phyloP scores from a whole-genome alignment of 2,888 invertebrate species.

The Hydroisotoma schaefferi region DNA sequence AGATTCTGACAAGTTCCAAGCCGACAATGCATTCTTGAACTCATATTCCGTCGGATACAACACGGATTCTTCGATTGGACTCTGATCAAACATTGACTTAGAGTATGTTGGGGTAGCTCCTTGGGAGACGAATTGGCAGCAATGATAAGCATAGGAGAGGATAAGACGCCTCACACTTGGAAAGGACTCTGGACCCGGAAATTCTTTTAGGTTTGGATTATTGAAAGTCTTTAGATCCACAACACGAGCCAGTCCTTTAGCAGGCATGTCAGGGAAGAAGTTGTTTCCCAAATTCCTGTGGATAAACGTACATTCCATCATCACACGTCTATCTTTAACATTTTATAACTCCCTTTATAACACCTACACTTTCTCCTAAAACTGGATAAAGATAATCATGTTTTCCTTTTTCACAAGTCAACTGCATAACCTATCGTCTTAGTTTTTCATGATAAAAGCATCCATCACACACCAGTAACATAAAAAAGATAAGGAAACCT shows the following conservation, averaged over 20 bases:
- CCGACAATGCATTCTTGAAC: conserved; percentile 36
- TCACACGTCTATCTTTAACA: conserved; percentile 11
- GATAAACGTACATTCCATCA: conserved; percentile 1
- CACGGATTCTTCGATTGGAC: conserved; percentile 59
- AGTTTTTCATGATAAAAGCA: too few species aligned
- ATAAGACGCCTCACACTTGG: conserved; percentile 72
- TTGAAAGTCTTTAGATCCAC: conserved; percentile 87
- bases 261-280: conserved; percentile 75
- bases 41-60: conserved; percentile 60
- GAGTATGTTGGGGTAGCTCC: conserved; percentile 57
- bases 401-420: not conserved
- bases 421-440: not conserved
- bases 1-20: conserved; percentile 51
- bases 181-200: conserved; percentile 81
- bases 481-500: too few species aligned
- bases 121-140: conserved; percentile 74
- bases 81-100: conserved; percentile 7
- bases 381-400: not conserved
- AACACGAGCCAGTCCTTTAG: conserved; percentile 72
- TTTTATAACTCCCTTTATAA: not conserved
- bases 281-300: conserved; percentile 86
- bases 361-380: not conserved
- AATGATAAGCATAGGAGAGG: conserved; percentile 92
- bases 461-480: too few species aligned
- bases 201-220: conserved; percentile 79